Conservation (phyloP, 1,140 invertebrate genomes). For the Musca vetustissima region DNA sequence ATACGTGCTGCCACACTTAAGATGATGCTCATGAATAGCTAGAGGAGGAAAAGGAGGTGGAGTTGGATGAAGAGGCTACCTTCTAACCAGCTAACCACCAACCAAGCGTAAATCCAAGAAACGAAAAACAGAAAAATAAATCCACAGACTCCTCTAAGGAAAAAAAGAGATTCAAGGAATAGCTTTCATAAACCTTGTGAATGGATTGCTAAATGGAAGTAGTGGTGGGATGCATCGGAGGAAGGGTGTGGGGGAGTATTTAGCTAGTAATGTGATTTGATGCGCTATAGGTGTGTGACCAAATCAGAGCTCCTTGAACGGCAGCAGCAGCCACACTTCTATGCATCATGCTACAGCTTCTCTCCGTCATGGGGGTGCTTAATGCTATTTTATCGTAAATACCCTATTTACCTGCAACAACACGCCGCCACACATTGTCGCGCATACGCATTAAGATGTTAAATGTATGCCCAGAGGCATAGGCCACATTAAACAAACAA, state of each 20-base stretch:
- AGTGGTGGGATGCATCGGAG: no score
- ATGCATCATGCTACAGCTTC: background rate
- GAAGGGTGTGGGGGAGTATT: background rate
- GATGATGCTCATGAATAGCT: background rate
- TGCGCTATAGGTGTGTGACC: background rate
- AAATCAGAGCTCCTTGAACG: conserved; percentile 6
- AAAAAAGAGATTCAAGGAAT: background rate
- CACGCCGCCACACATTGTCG: conserved; percentile 16
- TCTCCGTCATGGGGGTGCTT: background rate
- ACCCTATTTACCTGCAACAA: background rate
- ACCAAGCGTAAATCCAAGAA: background rate
- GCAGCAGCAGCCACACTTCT: background rate
- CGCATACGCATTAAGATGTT: conserved; percentile 27
- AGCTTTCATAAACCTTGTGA: background rate
- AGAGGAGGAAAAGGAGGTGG: background rate
- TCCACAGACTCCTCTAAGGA: background rate
- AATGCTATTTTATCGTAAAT: background rate
- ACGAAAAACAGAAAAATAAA: no score
- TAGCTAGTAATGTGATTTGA: background rate
- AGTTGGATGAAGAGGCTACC: no score
- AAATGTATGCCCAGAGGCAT: conserved; percentile 25
- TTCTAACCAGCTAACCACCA: no score
- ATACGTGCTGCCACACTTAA: conserved; percentile 27
- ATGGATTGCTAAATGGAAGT: no score
- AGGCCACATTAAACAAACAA: conserved; percentile 11